These are phyloP conservation scores for Temnopleurus reevesii DNA, from an alignment of 53 echinoderm and acorn worm genomes.

Conservation along the genomic window DNA sequence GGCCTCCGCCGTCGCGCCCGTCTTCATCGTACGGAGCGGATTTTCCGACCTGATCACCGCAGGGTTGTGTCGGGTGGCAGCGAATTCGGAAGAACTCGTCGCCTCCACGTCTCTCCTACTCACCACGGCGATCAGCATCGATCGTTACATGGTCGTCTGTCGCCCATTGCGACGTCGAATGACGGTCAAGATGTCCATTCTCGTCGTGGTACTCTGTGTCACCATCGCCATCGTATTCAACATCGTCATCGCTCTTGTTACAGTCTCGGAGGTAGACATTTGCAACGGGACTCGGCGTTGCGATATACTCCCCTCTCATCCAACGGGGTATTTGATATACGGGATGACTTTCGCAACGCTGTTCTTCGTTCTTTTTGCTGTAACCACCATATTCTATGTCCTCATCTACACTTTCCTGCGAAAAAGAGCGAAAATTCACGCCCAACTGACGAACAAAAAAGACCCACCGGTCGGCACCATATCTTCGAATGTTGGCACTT, in stretches of 20 bases:
- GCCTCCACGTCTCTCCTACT: neutral
- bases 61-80: neutral
- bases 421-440: neutral
- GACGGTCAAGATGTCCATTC: neutral
- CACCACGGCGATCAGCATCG: neutral
- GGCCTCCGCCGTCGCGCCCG: neutral
- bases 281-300: neutral
- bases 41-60: neutral
- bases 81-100: neutral
- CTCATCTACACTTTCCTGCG: neutral
- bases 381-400: neutral
- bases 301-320: neutral
- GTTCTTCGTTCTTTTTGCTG: neutral
- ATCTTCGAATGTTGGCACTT: neutral
- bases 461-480: neutral
- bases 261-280: neutral
- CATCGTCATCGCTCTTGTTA: neutral
- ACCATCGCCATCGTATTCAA: neutral
- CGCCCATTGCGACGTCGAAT: neutral
- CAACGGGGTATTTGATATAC: neutral
- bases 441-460: neutral
- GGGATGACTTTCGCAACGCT: neutral
- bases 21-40: neutral
- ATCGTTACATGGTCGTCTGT: neutral
- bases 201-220: neutral